These are phyloP conservation scores for Nothocercus nigrocapillus DNA, from an alignment of 2,113 vertebrate species.

Conservation along the genomic window DNA sequence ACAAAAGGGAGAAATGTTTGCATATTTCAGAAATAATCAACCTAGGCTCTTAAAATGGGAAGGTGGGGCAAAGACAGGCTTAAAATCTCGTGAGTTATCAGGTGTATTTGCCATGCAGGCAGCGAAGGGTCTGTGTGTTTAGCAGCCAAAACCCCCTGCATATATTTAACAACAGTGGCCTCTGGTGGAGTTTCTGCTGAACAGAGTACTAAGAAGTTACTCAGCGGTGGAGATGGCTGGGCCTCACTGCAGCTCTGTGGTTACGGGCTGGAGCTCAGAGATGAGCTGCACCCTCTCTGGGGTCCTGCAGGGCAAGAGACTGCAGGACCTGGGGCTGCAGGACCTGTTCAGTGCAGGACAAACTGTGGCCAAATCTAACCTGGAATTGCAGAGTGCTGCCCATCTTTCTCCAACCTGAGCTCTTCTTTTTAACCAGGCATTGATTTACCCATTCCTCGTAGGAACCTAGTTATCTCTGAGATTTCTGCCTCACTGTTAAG, in stretches of 20 bases:
- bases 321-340: background rate
- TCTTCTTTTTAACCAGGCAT: background rate
- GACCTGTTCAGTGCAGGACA: background rate
- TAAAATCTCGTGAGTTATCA: background rate
- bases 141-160: background rate
- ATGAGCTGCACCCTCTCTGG: background rate
- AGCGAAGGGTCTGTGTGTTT: background rate
- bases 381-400: background rate
- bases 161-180: constrained; percentile 71
- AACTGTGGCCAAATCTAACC: background rate
- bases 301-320: background rate
- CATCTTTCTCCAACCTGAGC: background rate
- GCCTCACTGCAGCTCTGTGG: background rate
- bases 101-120: background rate
- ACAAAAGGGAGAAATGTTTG: background rate
- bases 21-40: background rate
- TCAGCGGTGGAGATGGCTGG: background rate
- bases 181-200: constrained; percentile 63
- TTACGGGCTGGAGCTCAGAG: background rate
- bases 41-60: background rate
- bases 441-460: background rate
- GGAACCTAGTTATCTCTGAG: background rate
- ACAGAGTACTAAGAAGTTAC: background rate
- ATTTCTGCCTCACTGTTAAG: background rate
- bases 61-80: background rate